These are phyloP conservation scores for Emydocephalus ijimae DNA, from an alignment of 2,113 vertebrate genomes.

Conservation along the genomic window DNA sequence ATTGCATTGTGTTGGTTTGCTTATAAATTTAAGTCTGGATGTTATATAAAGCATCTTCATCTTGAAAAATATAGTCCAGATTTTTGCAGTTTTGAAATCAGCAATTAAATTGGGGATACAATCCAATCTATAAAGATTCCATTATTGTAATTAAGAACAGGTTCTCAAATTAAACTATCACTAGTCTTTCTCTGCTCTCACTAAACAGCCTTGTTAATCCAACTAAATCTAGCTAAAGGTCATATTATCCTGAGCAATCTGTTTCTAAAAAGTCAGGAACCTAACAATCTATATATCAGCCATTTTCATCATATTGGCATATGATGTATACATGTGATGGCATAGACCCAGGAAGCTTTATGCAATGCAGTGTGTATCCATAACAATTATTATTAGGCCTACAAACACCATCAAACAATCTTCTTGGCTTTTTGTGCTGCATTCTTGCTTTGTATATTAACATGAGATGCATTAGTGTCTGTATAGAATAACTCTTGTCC, in stretches of 20 bases:
- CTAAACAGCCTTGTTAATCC: neutral
- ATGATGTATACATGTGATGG: too few species aligned
- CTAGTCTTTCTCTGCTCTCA: neutral
- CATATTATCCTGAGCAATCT: neutral
- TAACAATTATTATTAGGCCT: neutral
- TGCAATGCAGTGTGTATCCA: neutral
- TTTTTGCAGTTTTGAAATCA: neutral
- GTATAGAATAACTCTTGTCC: neutral
- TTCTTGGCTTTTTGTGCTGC: neutral
- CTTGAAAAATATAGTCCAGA: fast-evolving
- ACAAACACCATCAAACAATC: neutral
- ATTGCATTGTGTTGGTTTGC: constrained; percentile 3
- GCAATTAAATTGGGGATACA: neutral
- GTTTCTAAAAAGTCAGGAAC: neutral
- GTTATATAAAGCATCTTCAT: neutral
- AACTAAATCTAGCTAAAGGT: neutral
- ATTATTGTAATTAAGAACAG: neutral
- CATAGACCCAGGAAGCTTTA: neutral
- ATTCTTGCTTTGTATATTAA: neutral
- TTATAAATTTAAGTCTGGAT: neutral
- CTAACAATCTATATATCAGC: neutral
- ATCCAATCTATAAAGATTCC: fast-evolving
- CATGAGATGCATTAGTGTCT: neutral
- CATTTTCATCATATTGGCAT: neutral
- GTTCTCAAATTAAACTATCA: neutral